A percentile compares a stretch with the other conserved stretches of the same genome.
These are phyloP conservation scores for Macrotis lagotis DNA, from an alignment of 2,113 vertebrate species.

Conservation along the genomic window DNA sequence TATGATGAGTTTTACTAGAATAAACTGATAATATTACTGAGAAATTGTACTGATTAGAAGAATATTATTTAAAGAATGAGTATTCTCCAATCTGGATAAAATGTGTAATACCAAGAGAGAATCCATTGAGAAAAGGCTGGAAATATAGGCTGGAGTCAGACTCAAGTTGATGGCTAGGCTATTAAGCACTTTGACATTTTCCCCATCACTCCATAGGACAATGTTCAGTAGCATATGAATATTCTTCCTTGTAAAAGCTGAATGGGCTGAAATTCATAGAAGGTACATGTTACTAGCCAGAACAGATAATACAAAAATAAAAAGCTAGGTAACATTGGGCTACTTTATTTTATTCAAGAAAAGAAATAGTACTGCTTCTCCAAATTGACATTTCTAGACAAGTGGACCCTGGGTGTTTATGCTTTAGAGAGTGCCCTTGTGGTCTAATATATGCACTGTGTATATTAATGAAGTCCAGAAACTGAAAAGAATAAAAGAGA, in stretches of 20 bases:
- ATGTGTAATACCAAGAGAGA: not conserved
- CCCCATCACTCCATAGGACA: not conserved
- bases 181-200: not conserved
- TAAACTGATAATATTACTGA: not conserved
- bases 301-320: not conserved
- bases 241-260: not conserved
- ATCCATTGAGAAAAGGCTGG: not conserved
- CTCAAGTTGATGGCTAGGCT: not conserved
- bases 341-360: not conserved
- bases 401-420: not conserved
- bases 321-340: not conserved
- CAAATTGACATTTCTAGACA: not conserved
- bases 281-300: not conserved
- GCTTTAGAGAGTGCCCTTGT: not conserved
- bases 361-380: not conserved
- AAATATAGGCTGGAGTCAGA: not conserved
- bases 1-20: not conserved
- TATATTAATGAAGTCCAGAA: not conserved
- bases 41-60: not conserved
- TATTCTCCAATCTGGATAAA: not conserved
- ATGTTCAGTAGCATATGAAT: not conserved
- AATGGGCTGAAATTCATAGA: not conserved
- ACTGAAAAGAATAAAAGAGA: not conserved
- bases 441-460: not conserved
- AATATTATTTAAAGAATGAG: not conserved